Conservation (phyloP, 2,797 vertebrate species). For the Lutjanus campechanus region DNA sequence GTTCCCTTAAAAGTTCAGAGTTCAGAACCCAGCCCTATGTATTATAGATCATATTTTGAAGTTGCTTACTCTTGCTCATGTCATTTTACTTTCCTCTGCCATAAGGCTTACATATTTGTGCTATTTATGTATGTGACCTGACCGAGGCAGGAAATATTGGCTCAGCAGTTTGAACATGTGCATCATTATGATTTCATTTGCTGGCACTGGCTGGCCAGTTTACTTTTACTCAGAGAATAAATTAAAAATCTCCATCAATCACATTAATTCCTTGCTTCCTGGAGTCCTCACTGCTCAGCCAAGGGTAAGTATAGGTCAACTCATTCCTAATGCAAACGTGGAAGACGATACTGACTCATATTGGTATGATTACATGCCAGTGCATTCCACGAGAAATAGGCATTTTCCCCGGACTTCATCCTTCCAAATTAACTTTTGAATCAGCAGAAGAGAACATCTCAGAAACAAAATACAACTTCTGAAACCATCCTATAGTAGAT, state of each 20-base stretch:
- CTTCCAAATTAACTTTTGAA: background rate
- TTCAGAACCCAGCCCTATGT: background rate
- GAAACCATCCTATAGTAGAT: background rate
- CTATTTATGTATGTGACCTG: background rate
- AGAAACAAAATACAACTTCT: background rate
- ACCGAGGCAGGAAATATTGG: background rate
- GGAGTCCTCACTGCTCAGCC: background rate
- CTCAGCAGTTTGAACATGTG: background rate
- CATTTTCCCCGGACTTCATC: background rate
- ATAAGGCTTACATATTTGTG: background rate
- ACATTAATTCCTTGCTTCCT: slow-evolving; percentile 23
- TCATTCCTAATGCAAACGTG: background rate
- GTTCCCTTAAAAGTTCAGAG: no score
- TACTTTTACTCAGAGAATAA: slow-evolving; percentile 9
- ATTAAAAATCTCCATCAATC: slow-evolving; percentile 17
- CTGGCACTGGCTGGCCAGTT: slow-evolving; percentile 6
- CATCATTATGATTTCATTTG: slow-evolving; percentile 26
- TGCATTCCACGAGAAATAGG: background rate
- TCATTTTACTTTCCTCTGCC: background rate
- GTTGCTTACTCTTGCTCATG: background rate
- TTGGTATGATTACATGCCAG: background rate
- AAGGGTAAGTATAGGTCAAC: background rate
- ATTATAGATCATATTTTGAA: background rate
- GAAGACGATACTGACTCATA: background rate
- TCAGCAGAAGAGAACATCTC: background rate